phyloP scores from a whole-genome alignment of 2,797 vertebrate species.

The Euthynnus affinis region DNA sequence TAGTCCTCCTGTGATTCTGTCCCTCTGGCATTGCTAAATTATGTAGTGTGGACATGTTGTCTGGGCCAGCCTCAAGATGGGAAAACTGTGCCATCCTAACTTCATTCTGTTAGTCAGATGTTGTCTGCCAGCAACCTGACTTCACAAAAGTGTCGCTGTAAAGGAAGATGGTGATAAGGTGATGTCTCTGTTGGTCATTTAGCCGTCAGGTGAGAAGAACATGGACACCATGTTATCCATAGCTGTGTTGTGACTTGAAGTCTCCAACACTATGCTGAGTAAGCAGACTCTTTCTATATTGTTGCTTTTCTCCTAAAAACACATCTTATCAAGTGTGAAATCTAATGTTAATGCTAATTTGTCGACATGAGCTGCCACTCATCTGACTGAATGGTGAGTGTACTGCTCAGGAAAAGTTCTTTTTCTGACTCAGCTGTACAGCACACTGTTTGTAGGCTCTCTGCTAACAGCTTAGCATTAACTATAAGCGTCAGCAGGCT shows the following conservation, averaged over 20 bases:
- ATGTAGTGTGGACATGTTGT: too few relatives aligned
- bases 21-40: too few relatives aligned
- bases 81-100: background rate
- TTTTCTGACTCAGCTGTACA: background rate
- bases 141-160: background rate
- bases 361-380: too few relatives aligned
- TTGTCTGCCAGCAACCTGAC: background rate
- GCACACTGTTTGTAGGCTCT: background rate
- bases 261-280: background rate
- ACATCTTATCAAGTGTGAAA: too few relatives aligned
- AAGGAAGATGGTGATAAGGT: background rate
- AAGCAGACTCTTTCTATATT: background rate
- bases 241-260: background rate
- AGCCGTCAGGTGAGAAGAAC: slow-evolving; percentile 12
- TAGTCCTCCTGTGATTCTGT: slow-evolving; percentile 6
- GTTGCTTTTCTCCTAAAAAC: too few relatives aligned
- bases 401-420: background rate
- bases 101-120: background rate
- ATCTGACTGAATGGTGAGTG: background rate
- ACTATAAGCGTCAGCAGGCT: background rate
- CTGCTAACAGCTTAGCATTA: background rate
- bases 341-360: too few relatives aligned
- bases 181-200: background rate
- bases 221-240: slow-evolving; percentile 28
- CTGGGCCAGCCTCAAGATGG: slow-evolving; percentile 2